Base-by-base conservation (phyloP, 2,113 vertebrate genomes). In the Aythya baeri region DNA sequence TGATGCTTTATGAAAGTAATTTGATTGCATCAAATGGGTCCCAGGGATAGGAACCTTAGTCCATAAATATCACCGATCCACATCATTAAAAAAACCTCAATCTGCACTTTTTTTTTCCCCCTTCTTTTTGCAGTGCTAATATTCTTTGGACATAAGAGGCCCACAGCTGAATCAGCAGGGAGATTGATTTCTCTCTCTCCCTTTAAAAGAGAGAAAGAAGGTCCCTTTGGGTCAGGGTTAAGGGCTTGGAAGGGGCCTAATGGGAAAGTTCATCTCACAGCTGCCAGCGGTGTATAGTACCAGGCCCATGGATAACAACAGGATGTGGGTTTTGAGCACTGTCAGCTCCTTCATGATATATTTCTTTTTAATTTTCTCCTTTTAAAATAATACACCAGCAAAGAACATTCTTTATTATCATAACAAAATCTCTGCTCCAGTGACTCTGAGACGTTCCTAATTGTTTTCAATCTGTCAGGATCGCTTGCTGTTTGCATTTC, bases 301-400 rank as follows among this genome's bases (percentile, higher is more conserved):
- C 94, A 94, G 87, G 80, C 91, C 15, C 41, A 83, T 72, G 96
- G 93, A 96, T 97, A 97, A 97, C 97, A 98, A 98, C 98, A 98
- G 98, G 98, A 98, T 98, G 98, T 98, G 98, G 98, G 94, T 98
- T 98, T 97, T 87, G 83, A 96, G 94, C 92, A 89, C 96, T 96
- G 96, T 97, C 94, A 96, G 96, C 94, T 97, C 91, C 94, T 96
- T 95, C 91, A 74, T 96, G 96, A 96, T 97, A 70, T 96, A 97
- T 97, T 95, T 96, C 96, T 96, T 96, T 92, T 96, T 97, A 96
- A 96, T 97, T 96, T 97, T 97, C 92, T 97, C 67, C 77, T 94
- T 97, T 96, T 93, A 97, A 96, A 97, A 97, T 97, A 96, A 97
- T 96, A 97, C 88, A 89, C 92, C 91, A 95, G 96, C 88, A 92